A percentile compares a stretch with the other conserved stretches of the same genome.
These are phyloP conservation scores for Echiichthys vipera DNA, from an alignment of 2,797 vertebrate species.

Conservation along the genomic window DNA sequence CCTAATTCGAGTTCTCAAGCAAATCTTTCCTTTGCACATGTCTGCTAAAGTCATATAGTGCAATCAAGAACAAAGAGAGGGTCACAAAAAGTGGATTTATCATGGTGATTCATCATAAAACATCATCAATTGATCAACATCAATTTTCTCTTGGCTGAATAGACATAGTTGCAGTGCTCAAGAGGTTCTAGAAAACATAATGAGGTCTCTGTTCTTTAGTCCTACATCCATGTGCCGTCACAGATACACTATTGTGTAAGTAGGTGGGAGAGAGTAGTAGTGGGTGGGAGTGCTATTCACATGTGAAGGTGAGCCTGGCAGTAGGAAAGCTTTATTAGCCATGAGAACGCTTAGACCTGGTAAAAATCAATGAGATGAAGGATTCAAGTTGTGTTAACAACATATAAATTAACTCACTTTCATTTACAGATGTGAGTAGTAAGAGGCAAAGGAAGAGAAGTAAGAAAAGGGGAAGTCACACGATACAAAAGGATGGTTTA, in stretches of 20 bases:
- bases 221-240: constrained; percentile 10
- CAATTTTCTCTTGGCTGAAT: constrained; percentile 14
- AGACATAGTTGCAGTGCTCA: not conserved
- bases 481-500: not conserved
- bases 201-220: constrained; percentile 18
- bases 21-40: not conserved
- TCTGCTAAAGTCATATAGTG: not conserved
- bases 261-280: not conserved
- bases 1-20: not conserved
- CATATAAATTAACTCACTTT: constrained; percentile 1
- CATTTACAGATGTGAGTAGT: not conserved
- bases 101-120: constrained; percentile 21
- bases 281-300: constrained; percentile 19
- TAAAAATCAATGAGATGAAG: not conserved
- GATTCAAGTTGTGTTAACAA: constrained; percentile 16
- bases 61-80: constrained; percentile 20
- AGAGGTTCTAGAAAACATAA: constrained; percentile 36
- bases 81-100: constrained; percentile 12
- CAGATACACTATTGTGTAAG: constrained; percentile 3
- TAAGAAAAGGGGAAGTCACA: not conserved
- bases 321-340: constrained; percentile 13
- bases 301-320: constrained; percentile 12
- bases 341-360: not conserved
- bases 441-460: not conserved
- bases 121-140: not conserved